Conservation (phyloP, 2,888 invertebrate species). For the Philhelius pedissequus region DNA sequence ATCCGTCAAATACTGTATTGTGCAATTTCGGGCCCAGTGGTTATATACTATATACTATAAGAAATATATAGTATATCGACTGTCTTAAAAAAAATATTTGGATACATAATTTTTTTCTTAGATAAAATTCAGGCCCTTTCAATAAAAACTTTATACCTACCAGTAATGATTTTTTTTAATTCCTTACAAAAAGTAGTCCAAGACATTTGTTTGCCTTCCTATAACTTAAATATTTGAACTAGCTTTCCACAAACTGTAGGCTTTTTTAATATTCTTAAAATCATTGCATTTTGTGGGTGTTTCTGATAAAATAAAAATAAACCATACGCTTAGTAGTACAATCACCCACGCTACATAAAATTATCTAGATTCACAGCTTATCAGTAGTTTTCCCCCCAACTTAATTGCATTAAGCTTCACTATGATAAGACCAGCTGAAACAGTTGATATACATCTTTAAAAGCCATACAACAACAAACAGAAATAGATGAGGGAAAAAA, state of each 20-base stretch:
- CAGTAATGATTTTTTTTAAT: too few relatives aligned
- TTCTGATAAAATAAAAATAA: background rate
- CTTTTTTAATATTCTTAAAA: background rate
- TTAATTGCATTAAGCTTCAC: background rate
- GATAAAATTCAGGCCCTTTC: too few relatives aligned
- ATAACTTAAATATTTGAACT: background rate
- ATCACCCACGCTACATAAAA: background rate
- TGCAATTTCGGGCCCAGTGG: too few relatives aligned
- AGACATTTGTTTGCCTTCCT: background rate
- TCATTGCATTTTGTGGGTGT: background rate
- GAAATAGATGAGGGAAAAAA: background rate
- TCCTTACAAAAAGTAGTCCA: background rate
- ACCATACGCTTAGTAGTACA: background rate
- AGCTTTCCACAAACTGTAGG: background rate
- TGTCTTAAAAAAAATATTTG: too few relatives aligned
- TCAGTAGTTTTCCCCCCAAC: background rate
- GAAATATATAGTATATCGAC: too few relatives aligned
- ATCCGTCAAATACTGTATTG: too few relatives aligned
- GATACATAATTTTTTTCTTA: too few relatives aligned
- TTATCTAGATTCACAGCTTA: background rate
- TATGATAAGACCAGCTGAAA: background rate
- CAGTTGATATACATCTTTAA: background rate
- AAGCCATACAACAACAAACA: background rate
- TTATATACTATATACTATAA: too few relatives aligned
- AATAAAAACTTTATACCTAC: too few relatives aligned